Conservation (phyloP, 1,140 invertebrate genomes). For the Sycophila sp. region DNA sequence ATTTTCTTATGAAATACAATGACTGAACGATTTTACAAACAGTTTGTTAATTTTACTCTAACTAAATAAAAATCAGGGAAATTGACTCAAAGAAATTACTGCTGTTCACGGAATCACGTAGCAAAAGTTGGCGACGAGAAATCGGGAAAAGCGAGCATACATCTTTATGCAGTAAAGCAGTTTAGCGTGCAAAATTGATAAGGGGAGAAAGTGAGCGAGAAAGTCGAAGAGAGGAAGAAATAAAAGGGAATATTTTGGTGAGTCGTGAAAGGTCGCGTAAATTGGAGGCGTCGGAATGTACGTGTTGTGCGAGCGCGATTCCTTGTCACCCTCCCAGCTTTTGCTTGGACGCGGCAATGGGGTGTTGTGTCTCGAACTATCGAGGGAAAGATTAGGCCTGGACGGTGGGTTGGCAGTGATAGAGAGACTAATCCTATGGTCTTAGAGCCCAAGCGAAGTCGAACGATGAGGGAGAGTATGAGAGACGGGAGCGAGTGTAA, state of each 20-base stretch:
- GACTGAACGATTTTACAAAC: too few relatives aligned
- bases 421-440: constrained; percentile 61
- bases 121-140: not conserved
- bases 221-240: not conserved
- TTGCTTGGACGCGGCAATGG: constrained; percentile 16
- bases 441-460: constrained; percentile 45
- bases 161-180: too few relatives aligned
- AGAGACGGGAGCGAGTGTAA: not conserved
- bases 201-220: not conserved
- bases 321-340: constrained; percentile 12
- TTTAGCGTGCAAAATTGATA: constrained; percentile 38
- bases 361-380: constrained; percentile 42
- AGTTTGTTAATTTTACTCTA: too few relatives aligned
- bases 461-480: not conserved
- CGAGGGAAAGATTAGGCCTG: constrained; percentile 57
- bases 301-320: constrained; percentile 35
- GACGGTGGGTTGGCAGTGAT: constrained; percentile 57
- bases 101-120: not conserved
- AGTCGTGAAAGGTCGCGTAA: constrained; percentile 38
- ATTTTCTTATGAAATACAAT: too few relatives aligned
- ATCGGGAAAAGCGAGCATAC: not conserved
- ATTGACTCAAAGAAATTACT: not conserved
- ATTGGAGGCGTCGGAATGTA: constrained; percentile 34
- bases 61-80: not conserved
- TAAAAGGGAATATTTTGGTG: constrained; percentile 31